Conservation (phyloP, 2,888 invertebrate genomes). For the Terebella lapidaria region DNA sequence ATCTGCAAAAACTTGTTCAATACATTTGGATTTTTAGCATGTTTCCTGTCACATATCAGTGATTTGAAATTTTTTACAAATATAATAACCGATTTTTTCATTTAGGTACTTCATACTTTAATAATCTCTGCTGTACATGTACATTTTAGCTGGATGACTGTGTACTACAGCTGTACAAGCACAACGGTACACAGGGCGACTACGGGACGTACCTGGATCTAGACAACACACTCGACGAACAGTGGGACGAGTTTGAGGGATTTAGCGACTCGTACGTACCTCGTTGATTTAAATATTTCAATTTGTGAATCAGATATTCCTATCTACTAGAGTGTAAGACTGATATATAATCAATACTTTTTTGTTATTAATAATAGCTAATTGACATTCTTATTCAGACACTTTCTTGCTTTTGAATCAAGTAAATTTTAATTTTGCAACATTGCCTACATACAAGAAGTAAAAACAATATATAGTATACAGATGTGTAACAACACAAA, state of each 20-base stretch:
- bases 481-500: no score
- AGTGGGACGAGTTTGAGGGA: conserved; percentile 94
- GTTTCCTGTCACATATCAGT: background rate
- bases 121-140: no score
- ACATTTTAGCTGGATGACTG: conserved; percentile 92
- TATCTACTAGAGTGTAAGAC: no score
- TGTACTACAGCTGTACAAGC: conserved; percentile 88
- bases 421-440: no score
- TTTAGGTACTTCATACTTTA: no score
- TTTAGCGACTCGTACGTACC: conserved; percentile 88
- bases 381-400: background rate
- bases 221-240: conserved; percentile 93
- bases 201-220: conserved; percentile 95
- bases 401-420: no score
- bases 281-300: background rate
- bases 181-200: conserved; percentile 75
- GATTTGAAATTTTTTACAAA: background rate
- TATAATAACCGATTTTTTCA: no score
- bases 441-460: no score
- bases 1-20: no score
- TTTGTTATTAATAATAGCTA: background rate
- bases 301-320: background rate
- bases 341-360: background rate
- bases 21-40: background rate
- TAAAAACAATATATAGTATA: no score